phyloP scores from a whole-genome alignment of 2,113 vertebrate species.

The Neomonachus schauinslandi region DNA sequence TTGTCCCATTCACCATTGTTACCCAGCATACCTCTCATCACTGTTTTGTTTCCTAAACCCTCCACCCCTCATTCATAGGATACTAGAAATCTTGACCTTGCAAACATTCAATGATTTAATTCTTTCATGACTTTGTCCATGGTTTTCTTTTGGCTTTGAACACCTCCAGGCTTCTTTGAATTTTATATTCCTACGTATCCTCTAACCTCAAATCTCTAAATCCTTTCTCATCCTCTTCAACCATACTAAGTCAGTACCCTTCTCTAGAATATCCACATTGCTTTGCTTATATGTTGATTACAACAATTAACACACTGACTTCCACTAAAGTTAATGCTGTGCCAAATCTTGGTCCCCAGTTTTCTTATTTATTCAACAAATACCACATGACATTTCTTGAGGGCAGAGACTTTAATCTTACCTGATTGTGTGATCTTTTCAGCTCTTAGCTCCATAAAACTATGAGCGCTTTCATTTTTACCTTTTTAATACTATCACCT shows the following conservation, averaged over 20 bases:
- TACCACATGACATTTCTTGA: not conserved
- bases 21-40: not conserved
- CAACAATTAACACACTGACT: not conserved
- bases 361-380: slow-evolving; percentile 21
- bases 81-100: not conserved
- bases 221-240: not conserved
- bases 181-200: not conserved
- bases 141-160: not conserved
- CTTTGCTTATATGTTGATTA: not conserved
- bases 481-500: not conserved
- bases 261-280: not conserved
- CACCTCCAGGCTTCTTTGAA: not conserved
- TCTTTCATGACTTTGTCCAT: not conserved
- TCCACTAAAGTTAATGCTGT: not conserved
- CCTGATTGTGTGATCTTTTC: not conserved
- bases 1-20: not conserved
- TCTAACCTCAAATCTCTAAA: not conserved
- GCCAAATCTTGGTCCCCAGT: not conserved
- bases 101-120: not conserved
- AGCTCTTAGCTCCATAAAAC: not conserved
- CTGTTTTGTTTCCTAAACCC: not conserved
- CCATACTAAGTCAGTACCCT: not conserved
- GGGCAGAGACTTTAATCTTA: not conserved
- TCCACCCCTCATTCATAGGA: not conserved
- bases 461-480: not conserved